Percentiles rank a stretch among this genome's conserved stretches.
phyloP scores from a whole-genome alignment of 1,140 invertebrate genomes.

The Lanistes nyassanus region DNA sequence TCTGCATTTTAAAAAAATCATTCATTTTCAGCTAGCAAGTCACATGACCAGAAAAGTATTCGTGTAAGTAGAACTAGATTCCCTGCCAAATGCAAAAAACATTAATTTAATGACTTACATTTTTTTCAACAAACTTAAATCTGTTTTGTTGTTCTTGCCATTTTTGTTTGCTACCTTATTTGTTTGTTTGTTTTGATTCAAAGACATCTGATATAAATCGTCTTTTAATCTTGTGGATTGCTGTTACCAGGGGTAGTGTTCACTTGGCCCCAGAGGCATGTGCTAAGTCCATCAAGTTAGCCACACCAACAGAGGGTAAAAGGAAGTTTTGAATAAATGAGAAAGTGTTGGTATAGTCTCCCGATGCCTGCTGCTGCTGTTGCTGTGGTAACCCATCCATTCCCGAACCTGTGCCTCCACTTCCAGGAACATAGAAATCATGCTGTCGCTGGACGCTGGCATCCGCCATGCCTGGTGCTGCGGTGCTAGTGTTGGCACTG shows the following conservation, averaged over 20 bases:
- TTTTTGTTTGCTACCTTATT: too few species aligned
- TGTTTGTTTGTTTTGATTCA: too few species aligned
- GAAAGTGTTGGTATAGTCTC: conserved; percentile 24
- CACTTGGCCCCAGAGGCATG: conserved; percentile 23
- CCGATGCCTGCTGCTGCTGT: conserved; percentile 7
- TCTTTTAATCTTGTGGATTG: too few species aligned
- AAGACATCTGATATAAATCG: too few species aligned
- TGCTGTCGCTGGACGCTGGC: not conserved
- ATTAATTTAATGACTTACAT: too few species aligned
- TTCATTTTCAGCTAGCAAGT: too few species aligned
- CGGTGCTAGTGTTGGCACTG: conserved; percentile 4
- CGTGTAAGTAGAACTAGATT: too few species aligned
- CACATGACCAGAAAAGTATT: too few species aligned
- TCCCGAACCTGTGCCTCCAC: not conserved
- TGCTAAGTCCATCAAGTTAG: conserved; percentile 27
- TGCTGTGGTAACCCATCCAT: conserved; percentile 15
- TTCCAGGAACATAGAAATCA: not conserved
- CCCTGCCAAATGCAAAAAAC: too few species aligned
- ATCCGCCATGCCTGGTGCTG: not conserved
- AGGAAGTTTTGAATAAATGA: conserved; percentile 33
- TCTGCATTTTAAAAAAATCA: too few species aligned
- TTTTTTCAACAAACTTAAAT: too few species aligned
- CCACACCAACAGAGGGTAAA: conserved; percentile 26
- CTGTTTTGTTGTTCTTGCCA: too few species aligned
- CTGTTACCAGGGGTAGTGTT: not conserved